These are phyloP conservation scores for Pituophis catenifer DNA, from an alignment of 2,113 vertebrate genomes.

Conservation along the genomic window DNA sequence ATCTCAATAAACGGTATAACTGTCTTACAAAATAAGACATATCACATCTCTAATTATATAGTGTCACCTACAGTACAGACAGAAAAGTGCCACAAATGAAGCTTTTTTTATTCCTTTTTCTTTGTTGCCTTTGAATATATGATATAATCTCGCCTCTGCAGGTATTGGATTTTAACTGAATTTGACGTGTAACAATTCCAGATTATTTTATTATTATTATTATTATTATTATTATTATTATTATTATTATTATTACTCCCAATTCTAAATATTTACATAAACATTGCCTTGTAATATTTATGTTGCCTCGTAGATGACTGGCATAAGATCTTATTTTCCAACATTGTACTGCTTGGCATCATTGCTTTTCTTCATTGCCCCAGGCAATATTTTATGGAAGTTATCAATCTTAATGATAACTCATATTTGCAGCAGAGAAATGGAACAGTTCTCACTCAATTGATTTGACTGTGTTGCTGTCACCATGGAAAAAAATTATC, in stretches of 20 bases:
- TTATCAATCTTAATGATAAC: not conserved
- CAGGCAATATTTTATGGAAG: not conserved
- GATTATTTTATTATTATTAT: too few relatives aligned
- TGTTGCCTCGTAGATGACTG: not conserved
- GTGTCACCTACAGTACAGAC: constrained; percentile 55
- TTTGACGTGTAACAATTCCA: not conserved
- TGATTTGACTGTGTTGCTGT: not conserved
- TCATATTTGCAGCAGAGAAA: not conserved
- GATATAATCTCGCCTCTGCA: not conserved
- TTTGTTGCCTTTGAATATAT: not conserved
- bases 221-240: not conserved
- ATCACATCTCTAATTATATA: constrained; percentile 50
- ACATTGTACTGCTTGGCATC: too few relatives aligned
- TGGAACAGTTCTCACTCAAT: not conserved
- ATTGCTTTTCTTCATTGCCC: not conserved
- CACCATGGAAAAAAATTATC: not conserved
- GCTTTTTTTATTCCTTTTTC: not conserved
- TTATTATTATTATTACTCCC: not conserved
- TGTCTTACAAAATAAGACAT: not conserved
- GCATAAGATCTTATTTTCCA: not conserved
- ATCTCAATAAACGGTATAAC: not conserved
- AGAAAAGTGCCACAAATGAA: constrained; percentile 32
- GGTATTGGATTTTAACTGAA: not conserved
- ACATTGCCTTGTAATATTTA: not conserved
- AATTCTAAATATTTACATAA: not conserved